phyloP scores from a whole-genome alignment of 2,113 vertebrate genomes.

The Pampusana beccarii region DNA sequence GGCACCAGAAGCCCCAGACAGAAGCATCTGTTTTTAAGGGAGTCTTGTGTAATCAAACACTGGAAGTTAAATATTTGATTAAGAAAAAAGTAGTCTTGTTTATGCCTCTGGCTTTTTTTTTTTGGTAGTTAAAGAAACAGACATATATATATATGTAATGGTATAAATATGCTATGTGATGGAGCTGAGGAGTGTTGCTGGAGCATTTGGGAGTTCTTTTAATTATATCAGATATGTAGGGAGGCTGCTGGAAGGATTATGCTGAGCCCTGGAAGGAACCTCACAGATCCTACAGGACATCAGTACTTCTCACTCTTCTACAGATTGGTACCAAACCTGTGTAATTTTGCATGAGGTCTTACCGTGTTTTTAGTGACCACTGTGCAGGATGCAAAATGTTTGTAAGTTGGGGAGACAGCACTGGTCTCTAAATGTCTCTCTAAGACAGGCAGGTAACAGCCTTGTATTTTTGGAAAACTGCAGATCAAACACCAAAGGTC shows the following conservation, averaged over 20 bases:
- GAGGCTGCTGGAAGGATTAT: fast-evolving
- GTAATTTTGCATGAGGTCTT: background rate
- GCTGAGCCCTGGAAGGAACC: background rate
- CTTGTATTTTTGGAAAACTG: background rate
- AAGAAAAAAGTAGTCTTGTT: background rate
- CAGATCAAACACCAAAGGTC: background rate
- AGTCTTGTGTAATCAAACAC: background rate
- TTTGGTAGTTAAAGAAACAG: too few relatives aligned
- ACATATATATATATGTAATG: too few relatives aligned
- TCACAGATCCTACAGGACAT: background rate
- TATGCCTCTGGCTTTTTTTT: background rate
- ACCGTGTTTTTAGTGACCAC: background rate
- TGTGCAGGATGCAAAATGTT: background rate
- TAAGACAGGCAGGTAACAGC: background rate
- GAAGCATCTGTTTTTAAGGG: background rate
- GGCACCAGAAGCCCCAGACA: background rate
- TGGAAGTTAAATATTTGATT: background rate
- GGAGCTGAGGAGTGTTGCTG: background rate
- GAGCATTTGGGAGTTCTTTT: background rate
- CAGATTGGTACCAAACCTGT: background rate
- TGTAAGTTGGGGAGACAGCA: background rate
- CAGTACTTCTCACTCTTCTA: background rate
- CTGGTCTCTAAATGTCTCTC: background rate
- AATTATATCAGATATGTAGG: background rate
- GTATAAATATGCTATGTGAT: background rate